Conservation (phyloP, 2,888 invertebrate genomes). For the Embidobia sp. region DNA sequence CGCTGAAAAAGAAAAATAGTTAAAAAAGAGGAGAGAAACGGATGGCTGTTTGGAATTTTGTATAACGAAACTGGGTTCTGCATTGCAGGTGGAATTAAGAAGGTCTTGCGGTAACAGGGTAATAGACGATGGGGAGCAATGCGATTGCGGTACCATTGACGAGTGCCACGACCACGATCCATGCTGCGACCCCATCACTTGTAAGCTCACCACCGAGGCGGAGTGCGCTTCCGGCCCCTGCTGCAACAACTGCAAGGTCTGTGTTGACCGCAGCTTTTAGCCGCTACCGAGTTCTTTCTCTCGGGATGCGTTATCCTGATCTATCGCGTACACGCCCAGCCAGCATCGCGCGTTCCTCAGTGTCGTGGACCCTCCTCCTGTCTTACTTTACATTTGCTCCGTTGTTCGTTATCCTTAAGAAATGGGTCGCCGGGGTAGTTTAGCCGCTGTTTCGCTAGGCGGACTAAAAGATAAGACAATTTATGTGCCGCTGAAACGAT, state of each 20-base stretch:
- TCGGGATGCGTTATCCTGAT: conserved; percentile 54
- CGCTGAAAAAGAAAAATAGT: not conserved
- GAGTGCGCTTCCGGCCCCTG: conserved; percentile 97
- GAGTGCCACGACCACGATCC: conserved; percentile 94
- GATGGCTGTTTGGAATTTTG: not conserved
- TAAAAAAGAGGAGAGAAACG: not conserved
- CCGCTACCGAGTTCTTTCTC: conserved; percentile 24
- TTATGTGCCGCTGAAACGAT: conserved; percentile 16
- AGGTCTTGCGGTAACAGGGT: conserved; percentile 96
- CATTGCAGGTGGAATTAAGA: conserved; percentile 84
- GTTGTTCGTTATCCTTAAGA: conserved; percentile 48
- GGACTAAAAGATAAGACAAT: conserved; percentile 35
- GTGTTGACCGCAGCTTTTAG: conserved; percentile 67
- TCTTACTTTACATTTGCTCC: conserved; percentile 46
- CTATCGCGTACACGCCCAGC: conserved; percentile 54
- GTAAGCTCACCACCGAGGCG: conserved; percentile 95
- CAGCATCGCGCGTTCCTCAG: conserved; percentile 27
- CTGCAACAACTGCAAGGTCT: conserved; percentile 93
- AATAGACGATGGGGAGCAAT: conserved; percentile 97
- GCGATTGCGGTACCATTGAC: conserved; percentile 96
- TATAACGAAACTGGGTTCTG: conserved; percentile 16
- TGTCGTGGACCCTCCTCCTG: conserved; percentile 13
- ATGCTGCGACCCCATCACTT: conserved; percentile 98
- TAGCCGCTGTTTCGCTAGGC: not conserved
- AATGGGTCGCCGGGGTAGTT: conserved; percentile 32